Evolutionary conservation across 2,797 vertebrate genomes (phyloP).

Genomic region (Pipistrellus pygmaeus): DNA sequence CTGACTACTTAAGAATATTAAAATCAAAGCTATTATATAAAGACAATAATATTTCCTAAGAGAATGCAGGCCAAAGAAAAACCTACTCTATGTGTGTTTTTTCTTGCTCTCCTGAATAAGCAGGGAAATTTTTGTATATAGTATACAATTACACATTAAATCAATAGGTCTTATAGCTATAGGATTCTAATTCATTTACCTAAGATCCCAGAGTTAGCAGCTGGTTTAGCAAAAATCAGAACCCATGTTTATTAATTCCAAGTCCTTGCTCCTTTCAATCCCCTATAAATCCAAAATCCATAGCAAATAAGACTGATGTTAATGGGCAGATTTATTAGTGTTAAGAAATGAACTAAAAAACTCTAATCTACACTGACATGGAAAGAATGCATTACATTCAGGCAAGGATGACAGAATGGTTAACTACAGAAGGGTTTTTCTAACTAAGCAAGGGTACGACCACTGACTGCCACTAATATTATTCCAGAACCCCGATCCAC

Average conservation of each 20-base stretch:
- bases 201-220: not conserved
- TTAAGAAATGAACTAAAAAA: not conserved
- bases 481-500: not conserved
- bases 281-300: not conserved
- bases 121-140: not conserved
- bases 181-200: not conserved
- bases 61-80: no score
- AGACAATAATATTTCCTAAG: no score
- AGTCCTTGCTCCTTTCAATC: not conserved
- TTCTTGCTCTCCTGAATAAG: no score
- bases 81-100: no score
- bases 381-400: not conserved
- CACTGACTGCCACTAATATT: not conserved
- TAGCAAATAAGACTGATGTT: not conserved
- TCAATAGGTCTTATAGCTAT: not conserved
- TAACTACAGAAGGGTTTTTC: not conserved
- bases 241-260: constrained; percentile 14
- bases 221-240: not conserved
- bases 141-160: not conserved
- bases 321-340: not conserved
- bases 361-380: not conserved
- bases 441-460: not conserved
- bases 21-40: no score
- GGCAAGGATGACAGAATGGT: not conserved
- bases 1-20: no score